phyloP scores from a whole-genome alignment of 2,113 vertebrate genomes.

The Leptobrachium ailaonicum region DNA sequence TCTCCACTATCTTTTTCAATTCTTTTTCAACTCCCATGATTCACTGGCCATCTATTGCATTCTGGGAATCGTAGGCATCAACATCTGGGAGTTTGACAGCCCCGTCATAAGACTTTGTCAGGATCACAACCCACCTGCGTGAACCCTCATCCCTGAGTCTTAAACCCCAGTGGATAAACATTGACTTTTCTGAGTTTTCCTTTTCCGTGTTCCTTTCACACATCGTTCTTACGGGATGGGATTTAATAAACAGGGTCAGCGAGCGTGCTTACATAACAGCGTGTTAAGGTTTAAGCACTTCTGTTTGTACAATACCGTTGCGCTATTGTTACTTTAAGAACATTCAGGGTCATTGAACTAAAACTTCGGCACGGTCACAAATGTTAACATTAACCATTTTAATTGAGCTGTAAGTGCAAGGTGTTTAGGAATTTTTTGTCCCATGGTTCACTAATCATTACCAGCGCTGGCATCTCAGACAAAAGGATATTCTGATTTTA shows the following conservation, averaged over 20 bases:
- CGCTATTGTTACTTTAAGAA: conserved; percentile 18
- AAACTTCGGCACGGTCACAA: background rate
- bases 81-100: too few relatives aligned
- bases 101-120: too few relatives aligned
- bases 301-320: background rate
- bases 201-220: background rate
- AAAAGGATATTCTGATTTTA: background rate
- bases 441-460: conserved; percentile 1
- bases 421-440: too few relatives aligned
- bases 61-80: too few relatives aligned
- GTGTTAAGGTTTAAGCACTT: conserved; percentile 19
- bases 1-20: too few relatives aligned
- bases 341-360: conserved; percentile 11
- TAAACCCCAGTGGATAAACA: too few relatives aligned
- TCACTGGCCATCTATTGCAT: too few relatives aligned
- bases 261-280: conserved; percentile 7
- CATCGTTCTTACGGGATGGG: background rate
- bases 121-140: too few relatives aligned
- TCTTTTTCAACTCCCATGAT: too few relatives aligned
- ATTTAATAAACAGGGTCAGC: conserved; percentile 14
- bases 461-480: background rate
- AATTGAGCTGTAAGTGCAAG: conserved; percentile 6
- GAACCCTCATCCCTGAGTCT: too few relatives aligned
- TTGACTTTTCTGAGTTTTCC: background rate
- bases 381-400: conserved; percentile 18